Percentiles rank a stretch among this genome's conserved stretches.
These are phyloP conservation scores for Anarsia innoxiella DNA, from an alignment of 2,888 invertebrate genomes.

Conservation along the genomic window DNA sequence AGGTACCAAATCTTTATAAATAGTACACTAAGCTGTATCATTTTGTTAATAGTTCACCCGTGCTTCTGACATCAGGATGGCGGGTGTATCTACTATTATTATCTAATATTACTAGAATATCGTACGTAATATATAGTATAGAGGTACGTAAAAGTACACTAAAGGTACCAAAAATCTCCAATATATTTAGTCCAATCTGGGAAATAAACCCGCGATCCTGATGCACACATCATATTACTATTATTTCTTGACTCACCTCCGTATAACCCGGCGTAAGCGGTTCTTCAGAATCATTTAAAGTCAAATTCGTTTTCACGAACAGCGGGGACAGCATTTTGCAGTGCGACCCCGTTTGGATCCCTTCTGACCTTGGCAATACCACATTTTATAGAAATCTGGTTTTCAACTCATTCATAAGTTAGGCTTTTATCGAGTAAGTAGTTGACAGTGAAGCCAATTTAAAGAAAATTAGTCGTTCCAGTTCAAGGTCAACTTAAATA, in stretches of 20 bases:
- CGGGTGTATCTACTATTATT: background rate
- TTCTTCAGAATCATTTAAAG: too few relatives aligned
- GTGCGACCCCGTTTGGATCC: conserved; percentile 42
- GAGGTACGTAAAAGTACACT: too few relatives aligned
- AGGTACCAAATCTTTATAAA: background rate
- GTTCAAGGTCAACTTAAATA: too few relatives aligned
- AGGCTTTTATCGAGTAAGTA: too few relatives aligned
- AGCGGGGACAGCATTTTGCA: conserved; percentile 45
- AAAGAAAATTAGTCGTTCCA: too few relatives aligned
- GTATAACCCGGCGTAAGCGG: too few relatives aligned
- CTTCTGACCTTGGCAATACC: conserved; percentile 13
- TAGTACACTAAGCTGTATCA: conserved; percentile 13
- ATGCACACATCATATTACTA: too few relatives aligned
- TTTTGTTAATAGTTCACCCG: background rate
- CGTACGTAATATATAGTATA: too few relatives aligned
- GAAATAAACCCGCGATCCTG: background rate
- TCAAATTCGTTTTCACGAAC: conserved; percentile 27
- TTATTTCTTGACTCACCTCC: too few relatives aligned
- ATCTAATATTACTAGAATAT: too few relatives aligned
- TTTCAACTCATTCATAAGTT: too few relatives aligned
- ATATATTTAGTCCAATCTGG: background rate
- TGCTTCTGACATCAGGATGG: background rate
- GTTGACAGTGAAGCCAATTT: too few relatives aligned
- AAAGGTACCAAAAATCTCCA: background rate
- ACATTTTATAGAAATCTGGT: background rate